Evolutionary conservation across 2,797 vertebrate species (phyloP), one percentile per base, ranked within the genome.

Genomic region (Fratercula arctica): DNA sequence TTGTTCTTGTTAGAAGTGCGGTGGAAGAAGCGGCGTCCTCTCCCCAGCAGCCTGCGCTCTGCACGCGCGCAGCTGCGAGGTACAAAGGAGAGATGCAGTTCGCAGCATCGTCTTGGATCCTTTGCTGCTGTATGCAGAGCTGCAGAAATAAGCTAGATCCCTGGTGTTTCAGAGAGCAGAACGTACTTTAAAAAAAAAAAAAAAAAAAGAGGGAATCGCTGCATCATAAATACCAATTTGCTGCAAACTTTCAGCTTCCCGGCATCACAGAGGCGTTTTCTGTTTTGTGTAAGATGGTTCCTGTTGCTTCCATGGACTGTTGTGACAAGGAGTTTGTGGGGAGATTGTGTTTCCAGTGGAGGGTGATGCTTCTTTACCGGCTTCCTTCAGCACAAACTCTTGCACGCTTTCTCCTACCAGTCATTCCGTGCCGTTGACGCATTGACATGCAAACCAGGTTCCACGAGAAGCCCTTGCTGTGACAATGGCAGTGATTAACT

Each of bases 401-500:
- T 12, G 17, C 57, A 8, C 43, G 7, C 24, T 48, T 48, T 74
- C 46, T 69, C 61, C 57, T 61, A 4, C 35, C 50, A 16, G 20
- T 25, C 18, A 2, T 16, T 66, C 20, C 14, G 57, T 2, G 15
- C n/a, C 4, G 9, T 29, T 31, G 53, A 18, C 4, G 33, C 3
- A 9, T 70, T 87, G 78, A 83, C 50, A 19, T n/a, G 57, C 69
- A 60, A 61, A 60, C 81, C 57, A 19, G 69, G 63, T 74, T 90
- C 76, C 13, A 1, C 3, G 39, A 82, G 69, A 87, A 93, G 76
- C 92, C 73, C 79, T 87, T 61, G 16, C 83, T 63, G 88, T 85
- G 79, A 84, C 82, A 85, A 59, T 56, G 70, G 86, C 54, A 50
- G 17, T 63, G 88, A 92, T 80, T 67, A 94, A 79, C 57, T 83